Evolutionary conservation across 2,797 vertebrate genomes (phyloP), one percentile per base, ranked within the genome.

Genomic region (Melanogrammus aeglefinus): DNA sequence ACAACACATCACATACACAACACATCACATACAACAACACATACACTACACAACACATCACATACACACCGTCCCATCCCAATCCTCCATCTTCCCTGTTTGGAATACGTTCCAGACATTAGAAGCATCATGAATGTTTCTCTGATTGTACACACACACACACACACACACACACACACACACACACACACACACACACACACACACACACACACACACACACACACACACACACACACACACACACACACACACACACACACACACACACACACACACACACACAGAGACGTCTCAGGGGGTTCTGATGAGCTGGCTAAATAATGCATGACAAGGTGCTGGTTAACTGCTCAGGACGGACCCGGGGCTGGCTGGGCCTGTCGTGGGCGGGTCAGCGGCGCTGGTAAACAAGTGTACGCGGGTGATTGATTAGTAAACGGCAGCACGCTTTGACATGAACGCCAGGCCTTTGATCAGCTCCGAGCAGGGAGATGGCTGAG

Each of bases 261-360:
- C 83, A 85, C 77, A 83, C 74, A 29, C 29, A 8, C 9, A 18
- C 85, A 78, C 80, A 51, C 83, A 85, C 77, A 83, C 75, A 29
- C 29, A 3, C 27, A 10, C 24, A 31, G 27, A 31, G 2, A 0
- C 13, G 21, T 74, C 78, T 27, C 81, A 78, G 31, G 33, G 33
- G 76, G 82, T 73, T 83, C 76, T 85, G 86, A 89, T 85, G 85
- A 87, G 89, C 77, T 74, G 80, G 73, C 83, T 93, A 86, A 92
- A 92, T 92, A 91, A 93, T 93, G 85, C 83, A 91, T 92, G 90
- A 89, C 75, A 85, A 86, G 87, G 83, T 74, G 82, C 87, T 89
- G 85, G 81, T 91, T 91, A 91, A 89, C 57, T 83, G 85, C 85
- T 88, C 87, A 83, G 82, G 70, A 87, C 80, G 79, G 79, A 57